These are phyloP conservation scores for Zaprionus lachaisei DNA, from an alignment of 1,140 invertebrate species.

Conservation along the genomic window DNA sequence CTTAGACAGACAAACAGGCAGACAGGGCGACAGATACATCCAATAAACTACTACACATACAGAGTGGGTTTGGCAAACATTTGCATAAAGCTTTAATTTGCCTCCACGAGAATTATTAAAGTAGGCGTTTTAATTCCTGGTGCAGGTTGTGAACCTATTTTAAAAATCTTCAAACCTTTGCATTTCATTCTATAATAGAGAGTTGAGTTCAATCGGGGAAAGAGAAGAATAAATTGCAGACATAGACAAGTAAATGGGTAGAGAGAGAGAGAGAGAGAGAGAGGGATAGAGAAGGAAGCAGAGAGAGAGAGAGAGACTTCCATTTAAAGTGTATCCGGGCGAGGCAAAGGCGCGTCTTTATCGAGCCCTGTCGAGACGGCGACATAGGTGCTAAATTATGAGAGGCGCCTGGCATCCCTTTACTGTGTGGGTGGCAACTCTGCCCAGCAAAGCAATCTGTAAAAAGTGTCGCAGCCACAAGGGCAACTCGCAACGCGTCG, in stretches of 20 bases:
- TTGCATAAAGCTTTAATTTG: neutral
- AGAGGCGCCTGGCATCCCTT: neutral
- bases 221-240: too few relatives aligned
- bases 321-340: neutral
- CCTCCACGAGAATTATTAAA: neutral
- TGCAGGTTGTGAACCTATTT: neutral
- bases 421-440: neutral
- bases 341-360: neutral
- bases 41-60: neutral
- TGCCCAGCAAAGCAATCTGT: neutral
- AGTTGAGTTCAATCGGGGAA: neutral
- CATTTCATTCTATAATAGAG: neutral
- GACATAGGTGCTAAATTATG: neutral
- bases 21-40: neutral
- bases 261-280: neutral
- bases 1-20: neutral
- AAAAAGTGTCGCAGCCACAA: constrained; percentile 6
- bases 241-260: too few relatives aligned
- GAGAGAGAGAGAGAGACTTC: neutral
- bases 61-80: neutral
- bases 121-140: neutral
- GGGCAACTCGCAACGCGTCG: neutral
- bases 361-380: neutral
- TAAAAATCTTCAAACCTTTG: neutral
- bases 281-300: neutral